Base-by-base conservation (phyloP, 2,113 vertebrate genomes). In the Triplophysa rosa region DNA sequence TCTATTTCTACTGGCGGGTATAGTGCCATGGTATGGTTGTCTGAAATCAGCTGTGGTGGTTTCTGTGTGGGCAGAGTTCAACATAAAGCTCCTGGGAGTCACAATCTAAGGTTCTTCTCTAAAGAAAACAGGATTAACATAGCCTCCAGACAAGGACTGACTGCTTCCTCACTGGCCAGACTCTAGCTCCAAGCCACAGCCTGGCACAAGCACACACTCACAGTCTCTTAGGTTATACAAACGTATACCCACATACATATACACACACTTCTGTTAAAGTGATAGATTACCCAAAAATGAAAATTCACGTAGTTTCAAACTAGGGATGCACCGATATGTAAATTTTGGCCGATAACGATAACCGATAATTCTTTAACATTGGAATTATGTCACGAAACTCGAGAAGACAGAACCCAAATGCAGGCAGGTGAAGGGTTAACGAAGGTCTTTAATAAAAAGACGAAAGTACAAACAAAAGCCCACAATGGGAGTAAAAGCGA, bases 21-120 rank as follows among this genome's bases (percentile, higher is more conserved):
- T 69, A 82, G 16, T 26, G 12, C 49, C 40, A 23, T 45, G 8
- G 64, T 76, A 29, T 56, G 76, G 64, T 68, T 63, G 52, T 74
- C 21, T 56, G 70, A 78, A 82, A 65, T 76, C 82, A 79, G 85
- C 67, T 84, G 84, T 82, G 88, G 84, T 83, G 85, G 61, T 52
- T 84, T 88, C 85, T 63, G 83, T 89, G 83, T 86, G 87, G 89
- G 69, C 82, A 83, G 82, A 84, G 73, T 73, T 79, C 73, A 84
- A 83, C 70, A 82, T 82, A 88, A 82, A 33, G 79, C 80, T 77
- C 80, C 64, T 76, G 54, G n/a, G 33, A 71, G 26, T 40, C 29
- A 58, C 52, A 12, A 52, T 59, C 84, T 82, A 74, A 79, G 71
- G 66, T 76, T 62, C 62, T 45, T 40, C 42, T 83, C 86, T 80